Conservation (phyloP, 2,113 vertebrate genomes). For the Sceloporus tristichus region DNA sequence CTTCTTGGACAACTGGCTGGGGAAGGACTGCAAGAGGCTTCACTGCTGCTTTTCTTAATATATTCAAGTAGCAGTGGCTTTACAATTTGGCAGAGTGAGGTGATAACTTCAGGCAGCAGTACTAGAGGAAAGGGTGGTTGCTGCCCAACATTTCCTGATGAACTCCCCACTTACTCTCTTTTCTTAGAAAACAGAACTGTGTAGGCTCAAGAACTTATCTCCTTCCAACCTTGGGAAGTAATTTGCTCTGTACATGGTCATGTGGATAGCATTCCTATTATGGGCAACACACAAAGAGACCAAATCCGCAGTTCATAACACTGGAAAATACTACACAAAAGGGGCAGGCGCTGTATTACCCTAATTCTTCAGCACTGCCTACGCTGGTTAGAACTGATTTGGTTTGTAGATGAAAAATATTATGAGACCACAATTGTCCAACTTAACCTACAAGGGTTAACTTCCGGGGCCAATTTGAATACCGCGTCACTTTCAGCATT, state of each 20-base stretch:
- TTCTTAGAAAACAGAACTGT: too few species aligned
- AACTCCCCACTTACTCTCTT: too few species aligned
- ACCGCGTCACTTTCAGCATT: background rate
- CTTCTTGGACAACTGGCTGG: constrained; percentile 25
- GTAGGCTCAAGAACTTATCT: too few species aligned
- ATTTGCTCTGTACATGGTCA: too few species aligned
- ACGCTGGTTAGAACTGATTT: background rate
- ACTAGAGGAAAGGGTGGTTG: too few species aligned
- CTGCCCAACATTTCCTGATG: too few species aligned
- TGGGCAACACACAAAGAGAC: background rate
- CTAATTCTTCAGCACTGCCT: background rate
- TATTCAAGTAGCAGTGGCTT: background rate
- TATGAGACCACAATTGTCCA: background rate
- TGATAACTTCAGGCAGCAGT: background rate
- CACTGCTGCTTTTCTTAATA: background rate
- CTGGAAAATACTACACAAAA: background rate
- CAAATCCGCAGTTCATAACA: background rate
- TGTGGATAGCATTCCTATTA: background rate
- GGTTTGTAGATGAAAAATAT: background rate
- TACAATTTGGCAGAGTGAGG: background rate
- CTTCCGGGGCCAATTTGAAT: too few species aligned
- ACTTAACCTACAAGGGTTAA: background rate
- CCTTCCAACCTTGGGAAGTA: too few species aligned
- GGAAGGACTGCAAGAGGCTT: background rate
- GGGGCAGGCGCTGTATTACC: background rate